These are phyloP conservation scores for Andrena bicolor DNA, from an alignment of 2,888 invertebrate genomes.

Conservation along the genomic window DNA sequence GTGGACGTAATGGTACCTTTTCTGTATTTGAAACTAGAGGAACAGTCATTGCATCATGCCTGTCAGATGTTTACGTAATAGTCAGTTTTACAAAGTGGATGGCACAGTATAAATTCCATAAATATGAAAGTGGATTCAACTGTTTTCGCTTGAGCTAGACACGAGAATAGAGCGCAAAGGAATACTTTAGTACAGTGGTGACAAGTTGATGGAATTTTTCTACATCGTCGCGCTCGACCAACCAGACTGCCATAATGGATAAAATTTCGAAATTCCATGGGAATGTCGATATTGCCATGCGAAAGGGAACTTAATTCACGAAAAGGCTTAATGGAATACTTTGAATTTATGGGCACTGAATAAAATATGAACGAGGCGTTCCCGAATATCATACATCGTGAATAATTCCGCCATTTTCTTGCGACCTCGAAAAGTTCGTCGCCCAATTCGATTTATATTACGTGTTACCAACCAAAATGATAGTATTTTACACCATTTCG, in stretches of 20 bases:
- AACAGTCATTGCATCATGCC: background rate
- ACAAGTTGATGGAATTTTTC: background rate
- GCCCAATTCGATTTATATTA: slow-evolving; percentile 7
- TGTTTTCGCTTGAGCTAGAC: background rate
- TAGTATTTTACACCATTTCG: background rate
- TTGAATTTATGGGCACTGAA: slow-evolving; percentile 65
- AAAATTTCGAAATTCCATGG: background rate
- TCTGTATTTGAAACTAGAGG: background rate
- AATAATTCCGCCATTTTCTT: slow-evolving; percentile 55
- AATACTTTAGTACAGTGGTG: background rate
- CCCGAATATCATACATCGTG: slow-evolving; percentile 51
- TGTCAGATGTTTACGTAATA: slow-evolving; percentile 1
- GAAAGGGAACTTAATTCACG: slow-evolving; percentile 24
- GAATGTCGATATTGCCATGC: slow-evolving; percentile 34
- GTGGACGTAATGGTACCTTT: background rate
- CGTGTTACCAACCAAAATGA: background rate
- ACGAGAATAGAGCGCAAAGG: background rate
- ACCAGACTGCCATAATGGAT: background rate
- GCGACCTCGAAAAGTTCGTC: slow-evolving; percentile 7
- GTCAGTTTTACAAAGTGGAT: background rate
- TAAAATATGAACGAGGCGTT: slow-evolving; percentile 65
- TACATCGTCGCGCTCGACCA: background rate
- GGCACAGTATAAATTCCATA: background rate
- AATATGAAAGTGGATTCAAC: background rate
- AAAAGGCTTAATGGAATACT: slow-evolving; percentile 59